phyloP scores from a whole-genome alignment of 2,113 vertebrate species.

The Pterocles burchelli region DNA sequence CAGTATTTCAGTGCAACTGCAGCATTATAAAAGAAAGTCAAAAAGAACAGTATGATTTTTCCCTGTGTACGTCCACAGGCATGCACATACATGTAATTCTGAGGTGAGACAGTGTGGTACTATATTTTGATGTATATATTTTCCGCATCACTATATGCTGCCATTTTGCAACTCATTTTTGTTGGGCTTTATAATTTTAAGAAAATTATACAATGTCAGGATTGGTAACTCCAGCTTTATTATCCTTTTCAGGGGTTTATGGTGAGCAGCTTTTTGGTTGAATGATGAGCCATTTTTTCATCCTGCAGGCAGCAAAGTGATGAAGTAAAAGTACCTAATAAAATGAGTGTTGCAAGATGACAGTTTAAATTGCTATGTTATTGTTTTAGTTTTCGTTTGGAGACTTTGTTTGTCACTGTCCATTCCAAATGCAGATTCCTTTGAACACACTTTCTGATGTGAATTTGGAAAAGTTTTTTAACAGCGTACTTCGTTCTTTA shows the following conservation, averaged over 20 bases:
- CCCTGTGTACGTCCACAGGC: not conserved
- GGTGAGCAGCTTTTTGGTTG: conserved; percentile 29
- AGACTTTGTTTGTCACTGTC: not conserved
- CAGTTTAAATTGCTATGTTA: conserved; percentile 20
- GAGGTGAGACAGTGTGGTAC: not conserved
- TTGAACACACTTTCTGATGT: conserved; percentile 25
- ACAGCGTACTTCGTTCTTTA: not conserved
- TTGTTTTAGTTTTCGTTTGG: conserved; percentile 27
- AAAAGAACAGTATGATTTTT: not conserved
- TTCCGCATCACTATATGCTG: conserved; percentile 49
- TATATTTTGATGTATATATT: not conserved
- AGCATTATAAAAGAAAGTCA: conserved; percentile 1
- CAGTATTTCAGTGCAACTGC: not conserved
- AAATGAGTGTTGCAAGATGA: conserved; percentile 21
- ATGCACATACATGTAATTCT: not conserved
- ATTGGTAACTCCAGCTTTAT: not conserved
- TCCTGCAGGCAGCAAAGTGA: not conserved
- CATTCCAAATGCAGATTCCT: conserved; percentile 26
- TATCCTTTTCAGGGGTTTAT: conserved; percentile 48
- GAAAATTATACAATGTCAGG: not conserved
- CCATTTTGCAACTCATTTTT: conserved; percentile 50
- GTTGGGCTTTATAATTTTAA: conserved; percentile 23
- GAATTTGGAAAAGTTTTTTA: conserved; percentile 14
- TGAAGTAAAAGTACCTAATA: conserved; percentile 23
- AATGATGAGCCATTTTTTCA: conserved; percentile 23